phyloP scores from a whole-genome alignment of 2,113 vertebrate genomes.

The Chaetops frenatus region DNA sequence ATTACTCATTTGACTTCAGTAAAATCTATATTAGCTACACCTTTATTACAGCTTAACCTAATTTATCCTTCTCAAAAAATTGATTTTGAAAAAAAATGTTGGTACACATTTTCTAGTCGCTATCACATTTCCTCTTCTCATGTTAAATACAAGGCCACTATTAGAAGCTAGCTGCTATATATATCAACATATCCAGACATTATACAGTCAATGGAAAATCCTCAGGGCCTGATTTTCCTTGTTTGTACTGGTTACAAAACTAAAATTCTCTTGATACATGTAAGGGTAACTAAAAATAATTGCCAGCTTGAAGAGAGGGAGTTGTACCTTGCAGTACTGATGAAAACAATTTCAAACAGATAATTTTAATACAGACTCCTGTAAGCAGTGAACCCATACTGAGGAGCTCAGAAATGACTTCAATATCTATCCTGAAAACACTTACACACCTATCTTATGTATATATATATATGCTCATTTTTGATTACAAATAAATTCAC shows the following conservation, averaged over 20 bases:
- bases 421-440: not conserved
- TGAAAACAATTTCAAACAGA: not conserved
- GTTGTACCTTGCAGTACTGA: not conserved
- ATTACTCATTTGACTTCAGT: not conserved
- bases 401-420: not conserved
- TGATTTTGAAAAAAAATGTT: not conserved
- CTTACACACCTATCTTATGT: not conserved
- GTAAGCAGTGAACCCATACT: not conserved
- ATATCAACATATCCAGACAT: not conserved
- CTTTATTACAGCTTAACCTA: not conserved
- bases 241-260: not conserved
- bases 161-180: not conserved
- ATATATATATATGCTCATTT: not conserved
- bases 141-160: not conserved
- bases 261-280: not conserved
- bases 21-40: not conserved
- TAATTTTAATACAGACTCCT: not conserved
- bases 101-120: not conserved
- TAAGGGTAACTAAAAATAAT: not conserved
- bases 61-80: not conserved
- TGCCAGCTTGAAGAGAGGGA: not conserved
- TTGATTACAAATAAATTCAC: not conserved
- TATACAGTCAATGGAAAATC: not conserved
- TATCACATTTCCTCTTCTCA: not conserved
- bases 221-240: not conserved